Evolutionary conservation across 2,113 vertebrate species (phyloP).

Genomic region (Ochotona curzoniae): DNA sequence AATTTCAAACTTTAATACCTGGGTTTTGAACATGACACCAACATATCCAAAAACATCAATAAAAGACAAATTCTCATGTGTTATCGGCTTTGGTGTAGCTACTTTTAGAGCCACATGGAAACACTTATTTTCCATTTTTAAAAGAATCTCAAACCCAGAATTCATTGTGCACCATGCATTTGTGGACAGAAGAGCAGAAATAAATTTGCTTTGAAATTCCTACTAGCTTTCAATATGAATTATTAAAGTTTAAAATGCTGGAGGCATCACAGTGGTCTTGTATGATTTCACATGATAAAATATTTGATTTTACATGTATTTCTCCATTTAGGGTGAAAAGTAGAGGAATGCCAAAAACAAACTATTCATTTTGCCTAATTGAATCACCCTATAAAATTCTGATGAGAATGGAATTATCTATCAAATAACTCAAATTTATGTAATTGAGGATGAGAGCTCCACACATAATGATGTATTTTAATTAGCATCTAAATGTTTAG

Average conservation of each 20-base stretch:
- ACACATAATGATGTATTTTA: neutral
- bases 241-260: constrained; percentile 16
- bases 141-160: constrained; percentile 44
- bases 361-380: neutral
- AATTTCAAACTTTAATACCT: constrained; percentile 23
- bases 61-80: constrained; percentile 31
- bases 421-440: neutral
- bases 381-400: neutral
- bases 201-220: constrained; percentile 38
- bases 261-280: neutral
- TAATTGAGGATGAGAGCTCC: neutral
- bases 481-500: neutral
- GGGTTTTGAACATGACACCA: neutral
- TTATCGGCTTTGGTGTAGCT: neutral
- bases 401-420: neutral
- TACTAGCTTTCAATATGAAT: constrained; percentile 3
- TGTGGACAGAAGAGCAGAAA: neutral
- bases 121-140: neutral
- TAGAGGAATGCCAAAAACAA: neutral
- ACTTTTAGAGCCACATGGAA: neutral
- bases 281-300: neutral
- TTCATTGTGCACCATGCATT: neutral
- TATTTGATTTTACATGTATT: constrained; percentile 53
- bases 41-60: constrained; percentile 40
- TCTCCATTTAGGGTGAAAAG: neutral